Evolutionary conservation across 2,888 invertebrate genomes (phyloP).

Genomic region (Hirtodrosophila cameraria): DNA sequence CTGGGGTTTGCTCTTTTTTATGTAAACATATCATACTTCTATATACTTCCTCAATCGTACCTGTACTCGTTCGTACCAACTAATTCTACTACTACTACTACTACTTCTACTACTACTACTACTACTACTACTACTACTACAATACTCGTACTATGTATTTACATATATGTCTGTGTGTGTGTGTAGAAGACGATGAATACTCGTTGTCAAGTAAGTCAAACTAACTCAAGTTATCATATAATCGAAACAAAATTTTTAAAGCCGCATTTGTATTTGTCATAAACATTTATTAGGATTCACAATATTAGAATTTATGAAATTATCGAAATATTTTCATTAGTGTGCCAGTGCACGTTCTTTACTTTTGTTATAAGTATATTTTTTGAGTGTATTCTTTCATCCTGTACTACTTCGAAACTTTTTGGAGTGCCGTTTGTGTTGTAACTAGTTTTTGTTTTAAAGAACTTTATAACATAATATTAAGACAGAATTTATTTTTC

Average conservation of each 20-base stretch:
- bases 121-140: conserved; percentile 54
- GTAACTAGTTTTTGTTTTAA: conserved; percentile 26
- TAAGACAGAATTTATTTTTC: neutral
- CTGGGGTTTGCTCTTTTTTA: conserved; percentile 46
- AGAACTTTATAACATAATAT: neutral
- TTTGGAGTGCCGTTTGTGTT: conserved; percentile 36
- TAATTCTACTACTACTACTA: conserved; percentile 41
- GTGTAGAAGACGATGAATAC: conserved; percentile 87
- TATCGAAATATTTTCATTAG: conserved; percentile 33
- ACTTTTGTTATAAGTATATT: conserved; percentile 8
- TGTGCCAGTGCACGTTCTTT: conserved; percentile 68
- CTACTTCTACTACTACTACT: conserved; percentile 47
- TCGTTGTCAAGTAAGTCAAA: conserved; percentile 87
- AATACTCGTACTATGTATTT: conserved; percentile 68
- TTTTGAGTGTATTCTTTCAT: conserved; percentile 19
- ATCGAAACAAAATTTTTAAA: conserved; percentile 27
- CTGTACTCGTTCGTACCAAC: conserved; percentile 44
- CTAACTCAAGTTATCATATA: conserved; percentile 54
- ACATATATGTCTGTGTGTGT: conserved; percentile 72
- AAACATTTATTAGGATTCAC: conserved; percentile 42
- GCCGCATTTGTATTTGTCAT: conserved; percentile 56
- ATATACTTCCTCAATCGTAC: conserved; percentile 50
- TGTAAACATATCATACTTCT: conserved; percentile 58
- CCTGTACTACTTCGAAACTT: conserved; percentile 13
- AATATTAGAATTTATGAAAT: conserved; percentile 41